A percentile compares a stretch with the other conserved stretches of the same genome.
Evolutionary conservation across 1,140 invertebrate species (phyloP).

Genomic region (Drosophila pachea): DNA sequence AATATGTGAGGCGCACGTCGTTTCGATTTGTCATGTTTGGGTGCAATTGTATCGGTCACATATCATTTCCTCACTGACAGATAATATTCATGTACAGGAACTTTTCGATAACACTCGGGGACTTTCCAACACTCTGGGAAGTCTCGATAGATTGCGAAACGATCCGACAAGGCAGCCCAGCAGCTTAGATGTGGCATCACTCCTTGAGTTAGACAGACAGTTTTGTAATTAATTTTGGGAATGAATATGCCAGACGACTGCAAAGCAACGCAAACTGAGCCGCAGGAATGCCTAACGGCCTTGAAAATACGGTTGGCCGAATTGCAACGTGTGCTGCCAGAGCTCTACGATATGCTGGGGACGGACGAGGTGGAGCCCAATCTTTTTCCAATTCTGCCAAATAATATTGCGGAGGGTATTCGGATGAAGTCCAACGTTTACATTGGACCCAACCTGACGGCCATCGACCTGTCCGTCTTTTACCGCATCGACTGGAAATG

Average conservation of each 20-base stretch:
- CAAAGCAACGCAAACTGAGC: conserved; percentile 1
- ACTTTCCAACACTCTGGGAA: no score
- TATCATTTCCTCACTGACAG: no score
- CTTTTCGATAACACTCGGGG: no score
- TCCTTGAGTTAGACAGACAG: no score
- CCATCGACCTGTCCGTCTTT: background rate
- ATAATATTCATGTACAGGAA: no score
- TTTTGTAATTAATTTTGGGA: no score
- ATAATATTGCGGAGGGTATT: background rate
- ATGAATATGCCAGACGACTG: background rate
- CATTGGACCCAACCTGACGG: conserved; percentile 12
- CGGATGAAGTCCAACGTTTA: background rate
- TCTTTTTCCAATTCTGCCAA: background rate
- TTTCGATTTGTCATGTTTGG: conserved; percentile 26
- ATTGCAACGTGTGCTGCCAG: background rate
- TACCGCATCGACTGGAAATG: conserved; percentile 9
- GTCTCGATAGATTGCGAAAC: no score
- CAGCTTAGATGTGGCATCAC: no score
- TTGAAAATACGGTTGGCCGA: conserved; percentile 12
- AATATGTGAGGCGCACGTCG: conserved; percentile 29
- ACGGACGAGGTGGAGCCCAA: background rate
- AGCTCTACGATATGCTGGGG: no score
- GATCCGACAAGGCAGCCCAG: no score
- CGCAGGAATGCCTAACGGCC: background rate
- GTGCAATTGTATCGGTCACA: no score